Evolutionary conservation across 2,797 vertebrate species (phyloP), one percentile per base, ranked within the genome.

Genomic region (Coregonus ussuriensis): DNA sequence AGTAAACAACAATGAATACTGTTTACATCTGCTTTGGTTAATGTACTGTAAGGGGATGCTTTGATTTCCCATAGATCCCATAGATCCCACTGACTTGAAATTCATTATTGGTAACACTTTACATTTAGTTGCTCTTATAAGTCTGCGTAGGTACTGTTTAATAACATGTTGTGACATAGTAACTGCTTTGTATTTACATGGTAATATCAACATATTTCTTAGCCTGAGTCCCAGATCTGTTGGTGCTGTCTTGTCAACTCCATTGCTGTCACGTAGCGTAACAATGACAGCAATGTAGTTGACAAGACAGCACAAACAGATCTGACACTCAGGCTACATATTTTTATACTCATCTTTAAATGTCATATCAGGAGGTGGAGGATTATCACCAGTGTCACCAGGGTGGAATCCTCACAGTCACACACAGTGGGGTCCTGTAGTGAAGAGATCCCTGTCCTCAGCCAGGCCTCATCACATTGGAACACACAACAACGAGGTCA

Each of bases 351-450:
- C 3, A 21, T 16, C 33, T 79, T 71, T 13, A 65, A 15, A 66
- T 35, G 74, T 6, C 62, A 3, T 69, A 51, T 79, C 33, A 93
- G 91, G 81, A 82, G 16, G 4, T 74, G 74, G 84, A 81, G 2
- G 77, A 51, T 65, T 82, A 73, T 71, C 77, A 77, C 29, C 35
- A 68, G 1, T 75, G 76, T 79, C 56, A 73, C 21, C 81, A 80
- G 4, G 41, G 47, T 31, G 2, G 33, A 16, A 16, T 52, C 52
- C 52, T 54, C 16, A 37, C 79, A 69, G 52, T 75, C 68, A 9
- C 66, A 35, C 11, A 4, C 37, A 31, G 67, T 78, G 18, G 76
- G 67, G 15, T 21, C 47, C 21, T 77, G 66, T 62, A 76, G 72
- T 75, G 70, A 31, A 52, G 77, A 82, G 7, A 14, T 37, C 15